Evolutionary conservation across 2,113 vertebrate species (phyloP).

Genomic region (Psittacula cyanocephala): DNA sequence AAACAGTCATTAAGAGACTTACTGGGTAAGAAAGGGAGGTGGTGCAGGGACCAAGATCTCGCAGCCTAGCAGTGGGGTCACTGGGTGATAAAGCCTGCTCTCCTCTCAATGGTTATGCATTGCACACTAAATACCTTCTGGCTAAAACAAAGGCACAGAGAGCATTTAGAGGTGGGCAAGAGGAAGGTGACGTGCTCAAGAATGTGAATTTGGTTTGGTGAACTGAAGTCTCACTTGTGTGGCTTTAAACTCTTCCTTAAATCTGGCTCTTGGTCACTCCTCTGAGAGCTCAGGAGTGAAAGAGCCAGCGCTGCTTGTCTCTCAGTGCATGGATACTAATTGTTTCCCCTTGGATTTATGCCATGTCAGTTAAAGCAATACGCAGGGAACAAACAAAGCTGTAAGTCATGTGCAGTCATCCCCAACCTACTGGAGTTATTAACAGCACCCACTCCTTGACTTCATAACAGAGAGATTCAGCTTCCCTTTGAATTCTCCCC

Average conservation of each 20-base stretch:
- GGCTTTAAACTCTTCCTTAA: neutral
- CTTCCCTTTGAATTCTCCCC: neutral
- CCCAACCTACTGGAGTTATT: neutral
- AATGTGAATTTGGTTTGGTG: neutral
- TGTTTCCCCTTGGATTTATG: constrained; percentile 38
- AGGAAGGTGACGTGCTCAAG: neutral
- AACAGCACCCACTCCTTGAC: neutral
- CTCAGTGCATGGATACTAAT: neutral
- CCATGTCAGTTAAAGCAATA: neutral
- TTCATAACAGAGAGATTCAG: neutral
- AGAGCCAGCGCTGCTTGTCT: neutral
- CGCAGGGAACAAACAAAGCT: constrained; percentile 27
- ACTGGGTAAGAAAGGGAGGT: neutral
- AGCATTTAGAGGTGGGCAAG: neutral
- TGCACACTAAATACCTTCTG: neutral
- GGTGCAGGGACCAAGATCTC: neutral
- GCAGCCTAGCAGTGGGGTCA: neutral
- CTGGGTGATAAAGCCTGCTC: neutral
- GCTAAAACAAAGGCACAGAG: neutral
- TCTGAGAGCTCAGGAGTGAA: neutral
- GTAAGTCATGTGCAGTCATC: constrained; percentile 20
- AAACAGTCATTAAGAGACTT: neutral
- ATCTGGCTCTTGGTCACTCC: neutral
- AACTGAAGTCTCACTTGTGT: neutral
- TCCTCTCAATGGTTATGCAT: neutral